A percentile compares a stretch with the other conserved stretches of the same genome.
Evolutionary conservation across 2,113 vertebrate genomes (phyloP).

Genomic region (Mastomys natalensis): DNA sequence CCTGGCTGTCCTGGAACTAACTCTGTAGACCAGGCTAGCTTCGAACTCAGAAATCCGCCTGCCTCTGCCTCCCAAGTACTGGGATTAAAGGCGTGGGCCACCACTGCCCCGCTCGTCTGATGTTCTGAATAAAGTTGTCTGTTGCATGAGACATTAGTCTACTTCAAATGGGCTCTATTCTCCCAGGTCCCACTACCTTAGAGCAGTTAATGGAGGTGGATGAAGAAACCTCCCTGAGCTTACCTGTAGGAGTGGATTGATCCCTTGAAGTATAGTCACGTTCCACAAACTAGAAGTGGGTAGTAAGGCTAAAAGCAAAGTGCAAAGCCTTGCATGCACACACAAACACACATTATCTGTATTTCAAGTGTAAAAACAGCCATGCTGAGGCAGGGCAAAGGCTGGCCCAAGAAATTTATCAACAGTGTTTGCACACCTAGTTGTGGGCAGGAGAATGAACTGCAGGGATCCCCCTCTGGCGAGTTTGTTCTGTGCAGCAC

Average conservation of each 20-base stretch:
- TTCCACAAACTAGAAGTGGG: background rate
- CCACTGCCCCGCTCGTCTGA: no score
- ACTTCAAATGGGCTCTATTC: background rate
- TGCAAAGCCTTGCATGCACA: background rate
- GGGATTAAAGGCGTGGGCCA: no score
- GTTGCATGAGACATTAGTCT: background rate
- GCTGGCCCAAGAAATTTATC: no score
- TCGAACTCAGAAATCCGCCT: no score
- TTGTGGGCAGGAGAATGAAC: no score
- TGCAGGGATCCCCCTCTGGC: background rate
- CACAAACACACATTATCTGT: background rate
- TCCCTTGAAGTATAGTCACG: background rate
- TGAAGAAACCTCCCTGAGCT: background rate
- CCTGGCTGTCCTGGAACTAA: no score
- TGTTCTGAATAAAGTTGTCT: background rate
- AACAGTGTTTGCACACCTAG: background rate
- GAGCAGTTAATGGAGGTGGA: background rate
- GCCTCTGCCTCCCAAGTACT: no score
- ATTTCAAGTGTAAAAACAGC: no score
- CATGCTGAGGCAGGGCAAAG: background rate
- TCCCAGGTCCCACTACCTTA: background rate
- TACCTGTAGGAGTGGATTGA: background rate
- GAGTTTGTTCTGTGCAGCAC: background rate
- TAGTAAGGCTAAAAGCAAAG: background rate
- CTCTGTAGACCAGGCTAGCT: no score